Evolutionary conservation across 64 coral and sea anemone species (phyloP).

Genomic region (Actinia tenebrosa): DNA sequence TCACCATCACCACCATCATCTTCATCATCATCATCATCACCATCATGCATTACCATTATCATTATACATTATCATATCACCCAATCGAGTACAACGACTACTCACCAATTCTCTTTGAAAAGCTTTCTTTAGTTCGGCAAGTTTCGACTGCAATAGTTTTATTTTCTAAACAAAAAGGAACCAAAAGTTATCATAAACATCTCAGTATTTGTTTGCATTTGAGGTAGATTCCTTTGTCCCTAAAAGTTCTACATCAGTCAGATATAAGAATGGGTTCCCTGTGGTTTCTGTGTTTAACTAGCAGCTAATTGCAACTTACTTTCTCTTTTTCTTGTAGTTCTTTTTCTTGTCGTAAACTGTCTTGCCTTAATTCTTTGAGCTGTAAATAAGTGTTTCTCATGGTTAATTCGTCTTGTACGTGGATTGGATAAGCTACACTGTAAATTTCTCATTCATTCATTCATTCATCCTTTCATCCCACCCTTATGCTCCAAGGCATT

Average conservation of each 20-base stretch:
- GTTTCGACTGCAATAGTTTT: slow-evolving; percentile 16
- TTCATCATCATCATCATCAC: background rate
- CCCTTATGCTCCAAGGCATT: too few relatives aligned
- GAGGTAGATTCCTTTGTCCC: too few relatives aligned
- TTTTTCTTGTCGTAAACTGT: slow-evolving; percentile 8
- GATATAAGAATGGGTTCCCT: too few relatives aligned
- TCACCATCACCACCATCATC: background rate
- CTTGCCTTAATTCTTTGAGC: slow-evolving; percentile 13
- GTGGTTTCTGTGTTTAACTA: too few relatives aligned
- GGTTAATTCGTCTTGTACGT: too few relatives aligned
- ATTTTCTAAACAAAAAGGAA: background rate
- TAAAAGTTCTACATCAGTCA: too few relatives aligned
- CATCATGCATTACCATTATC: background rate
- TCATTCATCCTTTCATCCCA: too few relatives aligned
- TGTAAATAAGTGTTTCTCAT: background rate
- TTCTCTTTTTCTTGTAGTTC: slow-evolving; percentile 10
- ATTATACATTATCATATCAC: too few relatives aligned
- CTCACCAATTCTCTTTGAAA: slow-evolving; percentile 25
- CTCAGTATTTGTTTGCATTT: too few relatives aligned
- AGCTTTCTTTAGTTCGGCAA: slow-evolving; percentile 13
- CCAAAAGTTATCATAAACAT: background rate
- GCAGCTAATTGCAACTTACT: background rate
- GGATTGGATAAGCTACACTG: too few relatives aligned
- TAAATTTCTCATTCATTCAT: too few relatives aligned
- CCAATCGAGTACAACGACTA: background rate